Percentiles rank a stretch among this genome's conserved stretches.
Conservation (phyloP, 2,113 vertebrate genomes). For the Gyps fulvus region DNA sequence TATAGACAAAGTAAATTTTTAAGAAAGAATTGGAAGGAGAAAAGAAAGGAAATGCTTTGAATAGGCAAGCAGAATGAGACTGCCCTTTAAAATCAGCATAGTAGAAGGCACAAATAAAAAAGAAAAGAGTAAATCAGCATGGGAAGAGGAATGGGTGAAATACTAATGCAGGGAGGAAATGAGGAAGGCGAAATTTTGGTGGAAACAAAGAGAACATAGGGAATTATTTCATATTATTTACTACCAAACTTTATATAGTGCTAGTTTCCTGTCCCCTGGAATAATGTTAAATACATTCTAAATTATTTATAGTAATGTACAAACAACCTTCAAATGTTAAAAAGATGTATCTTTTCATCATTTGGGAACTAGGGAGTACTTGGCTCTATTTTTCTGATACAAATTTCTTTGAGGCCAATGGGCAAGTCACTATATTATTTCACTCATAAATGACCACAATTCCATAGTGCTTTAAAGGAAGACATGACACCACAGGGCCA, state of each 20-base stretch:
- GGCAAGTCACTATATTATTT: not conserved
- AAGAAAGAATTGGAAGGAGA: not conserved
- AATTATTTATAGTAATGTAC: not conserved
- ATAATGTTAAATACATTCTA: not conserved
- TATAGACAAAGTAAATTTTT: not conserved
- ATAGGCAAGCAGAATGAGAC: not conserved
- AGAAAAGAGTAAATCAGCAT: not conserved
- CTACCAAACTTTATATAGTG: not conserved
- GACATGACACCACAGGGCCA: not conserved
- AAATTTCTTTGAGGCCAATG: not conserved
- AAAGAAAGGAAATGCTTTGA: not conserved
- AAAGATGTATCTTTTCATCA: not conserved
- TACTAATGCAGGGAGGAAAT: not conserved
- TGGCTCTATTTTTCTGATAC: not conserved
- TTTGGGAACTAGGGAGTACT: not conserved
- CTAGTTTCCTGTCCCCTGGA: not conserved
- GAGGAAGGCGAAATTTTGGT: not conserved
- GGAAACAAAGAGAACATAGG: not conserved
- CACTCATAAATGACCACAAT: not conserved
- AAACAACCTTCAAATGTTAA: not conserved
- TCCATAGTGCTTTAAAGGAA: not conserved
- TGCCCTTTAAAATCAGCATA: not conserved
- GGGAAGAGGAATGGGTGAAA: not conserved
- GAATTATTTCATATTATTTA: not conserved
- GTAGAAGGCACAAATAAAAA: not conserved